These are phyloP conservation scores for Drymodes brunneopygia DNA, from an alignment of 2,113 vertebrate species.

Conservation along the genomic window DNA sequence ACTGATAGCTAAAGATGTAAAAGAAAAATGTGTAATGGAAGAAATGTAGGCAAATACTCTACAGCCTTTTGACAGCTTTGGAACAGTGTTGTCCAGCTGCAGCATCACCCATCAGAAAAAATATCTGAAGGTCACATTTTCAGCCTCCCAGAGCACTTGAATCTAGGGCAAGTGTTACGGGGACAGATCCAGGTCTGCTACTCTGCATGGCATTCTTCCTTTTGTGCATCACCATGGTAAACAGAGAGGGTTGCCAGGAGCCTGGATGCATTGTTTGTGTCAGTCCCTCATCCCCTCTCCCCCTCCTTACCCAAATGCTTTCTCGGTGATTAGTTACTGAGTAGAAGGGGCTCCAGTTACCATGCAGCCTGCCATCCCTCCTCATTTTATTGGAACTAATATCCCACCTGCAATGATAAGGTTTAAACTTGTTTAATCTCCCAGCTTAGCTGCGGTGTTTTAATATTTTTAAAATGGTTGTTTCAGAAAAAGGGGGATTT, in stretches of 20 bases:
- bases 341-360: conserved; percentile 58
- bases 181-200: conserved; percentile 8
- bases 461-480: conserved; percentile 71
- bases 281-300: background rate
- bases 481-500: conserved; percentile 60
- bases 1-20: background rate
- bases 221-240: conserved; percentile 65
- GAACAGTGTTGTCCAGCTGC: background rate
- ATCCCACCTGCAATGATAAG: conserved; percentile 64
- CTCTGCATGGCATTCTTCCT: background rate
- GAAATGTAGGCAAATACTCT: background rate
- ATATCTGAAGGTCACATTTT: conserved; percentile 24
- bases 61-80: background rate
- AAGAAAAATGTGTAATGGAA: background rate
- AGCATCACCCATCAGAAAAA: background rate
- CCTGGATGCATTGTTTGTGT: conserved; percentile 36
- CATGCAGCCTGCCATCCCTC: conserved; percentile 33
- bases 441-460: conserved; percentile 62
- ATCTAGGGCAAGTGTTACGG: conserved; percentile 29
- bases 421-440: conserved; percentile 69
- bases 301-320: conserved; percentile 58
- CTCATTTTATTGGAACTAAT: conserved; percentile 58
- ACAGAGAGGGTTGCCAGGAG: conserved; percentile 58
- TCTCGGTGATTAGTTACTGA: conserved; percentile 66
- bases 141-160: background rate